Conservation (phyloP, 92 coral and sea anemone species). For the Porites divaricata region DNA sequence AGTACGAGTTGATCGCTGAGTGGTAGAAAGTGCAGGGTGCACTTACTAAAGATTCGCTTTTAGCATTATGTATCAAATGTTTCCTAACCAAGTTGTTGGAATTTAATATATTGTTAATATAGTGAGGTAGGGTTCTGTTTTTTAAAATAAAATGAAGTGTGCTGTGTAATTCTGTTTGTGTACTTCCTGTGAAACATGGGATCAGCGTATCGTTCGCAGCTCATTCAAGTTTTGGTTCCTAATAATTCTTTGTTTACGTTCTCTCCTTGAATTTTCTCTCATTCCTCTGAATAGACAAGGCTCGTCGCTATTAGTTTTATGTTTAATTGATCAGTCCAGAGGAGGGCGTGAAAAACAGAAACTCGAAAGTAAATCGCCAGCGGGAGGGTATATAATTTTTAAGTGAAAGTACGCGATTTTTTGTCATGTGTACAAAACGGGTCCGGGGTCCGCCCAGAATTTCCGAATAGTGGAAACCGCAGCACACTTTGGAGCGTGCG, state of each 20-base stretch:
- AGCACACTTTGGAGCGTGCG: conserved; percentile 15
- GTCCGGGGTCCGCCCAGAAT: not conserved
- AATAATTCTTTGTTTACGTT: conserved; percentile 10
- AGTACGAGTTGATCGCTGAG: conserved; percentile 7
- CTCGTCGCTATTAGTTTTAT: not conserved
- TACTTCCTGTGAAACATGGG: too few species aligned
- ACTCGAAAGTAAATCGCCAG: not conserved
- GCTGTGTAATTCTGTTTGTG: not conserved
- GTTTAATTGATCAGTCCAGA: conserved; percentile 4
- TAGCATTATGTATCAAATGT: not conserved
- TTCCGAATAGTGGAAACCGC: conserved; percentile 6
- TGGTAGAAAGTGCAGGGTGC: conserved; percentile 10
- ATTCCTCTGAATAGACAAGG: conserved; percentile 2
- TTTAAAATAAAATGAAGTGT: conserved; percentile 22
- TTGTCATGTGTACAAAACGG: not conserved
- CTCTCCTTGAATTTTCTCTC: not conserved
- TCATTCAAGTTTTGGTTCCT: not conserved
- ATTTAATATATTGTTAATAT: conserved; percentile 26
- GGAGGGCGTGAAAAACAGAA: not conserved
- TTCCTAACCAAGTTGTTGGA: conserved; percentile 10
- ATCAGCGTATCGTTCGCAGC: not conserved
- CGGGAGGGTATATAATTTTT: not conserved
- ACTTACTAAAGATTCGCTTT: not conserved
- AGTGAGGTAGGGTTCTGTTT: not conserved
- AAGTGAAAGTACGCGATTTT: not conserved